These are phyloP conservation scores for Hylaeus anthracinus DNA, from an alignment of 1,140 invertebrate species.

Conservation along the genomic window DNA sequence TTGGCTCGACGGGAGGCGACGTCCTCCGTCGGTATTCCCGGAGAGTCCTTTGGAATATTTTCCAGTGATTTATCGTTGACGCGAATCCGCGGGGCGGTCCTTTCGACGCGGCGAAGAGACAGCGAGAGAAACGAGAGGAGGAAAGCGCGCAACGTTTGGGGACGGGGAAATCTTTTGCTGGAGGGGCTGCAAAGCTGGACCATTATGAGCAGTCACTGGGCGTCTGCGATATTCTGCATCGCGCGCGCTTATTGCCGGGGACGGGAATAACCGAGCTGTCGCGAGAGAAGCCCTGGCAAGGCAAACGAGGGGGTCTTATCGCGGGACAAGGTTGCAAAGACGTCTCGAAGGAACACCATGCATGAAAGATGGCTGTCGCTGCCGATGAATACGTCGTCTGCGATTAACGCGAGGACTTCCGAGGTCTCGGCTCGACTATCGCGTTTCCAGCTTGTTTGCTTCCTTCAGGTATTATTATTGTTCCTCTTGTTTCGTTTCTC, in stretches of 20 bases:
- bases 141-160: not conserved
- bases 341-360: not conserved
- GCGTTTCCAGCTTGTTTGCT: too few relatives aligned
- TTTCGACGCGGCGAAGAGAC: not conserved
- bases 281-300: not conserved
- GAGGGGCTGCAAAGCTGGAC: not conserved
- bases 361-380: not conserved
- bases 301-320: not conserved
- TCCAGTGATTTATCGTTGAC: conserved; percentile 50
- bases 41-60: conserved; percentile 34
- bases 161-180: not conserved
- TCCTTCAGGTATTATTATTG: too few relatives aligned
- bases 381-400: conserved; percentile 1
- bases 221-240: not conserved
- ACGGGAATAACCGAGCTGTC: not conserved
- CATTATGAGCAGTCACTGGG: not conserved
- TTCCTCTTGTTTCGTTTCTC: too few relatives aligned
- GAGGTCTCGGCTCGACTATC: too few relatives aligned
- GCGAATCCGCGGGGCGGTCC: conserved; percentile 36
- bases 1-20: not conserved
- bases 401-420: conserved; percentile 19
- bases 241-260: not conserved
- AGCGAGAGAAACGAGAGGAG: not conserved
- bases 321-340: not conserved
- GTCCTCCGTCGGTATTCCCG: not conserved